Percentiles rank a stretch among this genome's conserved stretches.
These are phyloP conservation scores for Alcedo quadribrachys DNA, from an alignment of 2,797 vertebrate species.

Conservation along the genomic window DNA sequence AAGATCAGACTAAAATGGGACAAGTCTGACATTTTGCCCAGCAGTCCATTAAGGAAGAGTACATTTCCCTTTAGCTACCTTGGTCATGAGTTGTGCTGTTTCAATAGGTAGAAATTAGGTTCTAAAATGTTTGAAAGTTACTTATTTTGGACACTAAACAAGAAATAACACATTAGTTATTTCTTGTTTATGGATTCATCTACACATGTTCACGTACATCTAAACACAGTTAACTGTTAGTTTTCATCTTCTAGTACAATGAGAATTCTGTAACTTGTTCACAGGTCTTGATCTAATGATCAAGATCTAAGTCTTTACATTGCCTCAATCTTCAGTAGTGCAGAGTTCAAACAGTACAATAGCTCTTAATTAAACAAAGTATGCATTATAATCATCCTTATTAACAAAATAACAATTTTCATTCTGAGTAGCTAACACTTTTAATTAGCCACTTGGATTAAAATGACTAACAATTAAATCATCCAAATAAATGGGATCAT, in stretches of 20 bases:
- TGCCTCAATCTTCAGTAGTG: background rate
- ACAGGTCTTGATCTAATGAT: background rate
- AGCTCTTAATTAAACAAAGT: background rate
- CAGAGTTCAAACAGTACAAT: background rate
- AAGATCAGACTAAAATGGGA: background rate
- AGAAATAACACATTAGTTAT: background rate
- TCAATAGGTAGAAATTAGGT: background rate
- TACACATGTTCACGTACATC: background rate
- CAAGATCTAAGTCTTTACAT: background rate
- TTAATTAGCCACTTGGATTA: constrained; percentile 5
- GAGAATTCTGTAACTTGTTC: background rate
- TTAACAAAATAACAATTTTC: constrained; percentile 13
- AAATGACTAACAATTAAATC: background rate
- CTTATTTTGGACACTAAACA: background rate
- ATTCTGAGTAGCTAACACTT: background rate
- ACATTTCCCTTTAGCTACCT: background rate
- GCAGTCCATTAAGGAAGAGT: background rate
- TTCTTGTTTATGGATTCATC: background rate
- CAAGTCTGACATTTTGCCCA: background rate
- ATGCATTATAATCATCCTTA: background rate
- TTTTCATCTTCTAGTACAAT: background rate
- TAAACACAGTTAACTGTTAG: background rate
- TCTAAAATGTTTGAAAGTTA: background rate
- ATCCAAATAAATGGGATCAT: background rate
- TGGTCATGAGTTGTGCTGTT: background rate